Evolutionary conservation across 2,113 vertebrate genomes (phyloP).

Genomic region (Triplophysa dalaica): DNA sequence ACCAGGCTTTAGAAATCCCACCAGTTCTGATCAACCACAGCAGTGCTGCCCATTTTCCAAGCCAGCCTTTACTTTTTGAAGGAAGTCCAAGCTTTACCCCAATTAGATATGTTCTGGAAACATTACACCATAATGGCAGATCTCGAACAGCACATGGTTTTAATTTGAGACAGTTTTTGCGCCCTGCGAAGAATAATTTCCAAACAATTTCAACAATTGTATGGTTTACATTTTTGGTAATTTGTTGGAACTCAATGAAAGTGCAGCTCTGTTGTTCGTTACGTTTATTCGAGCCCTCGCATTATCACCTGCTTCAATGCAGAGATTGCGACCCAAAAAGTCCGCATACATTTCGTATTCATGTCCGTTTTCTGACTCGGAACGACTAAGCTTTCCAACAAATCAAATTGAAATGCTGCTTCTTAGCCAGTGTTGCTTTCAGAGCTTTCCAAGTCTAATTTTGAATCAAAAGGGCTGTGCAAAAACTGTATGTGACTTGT

Average conservation of each 20-base stretch:
- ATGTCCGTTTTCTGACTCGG: neutral
- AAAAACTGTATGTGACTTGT: constrained; percentile 1
- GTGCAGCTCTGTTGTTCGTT: constrained; percentile 23
- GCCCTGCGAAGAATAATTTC: neutral
- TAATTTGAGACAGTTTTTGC: neutral
- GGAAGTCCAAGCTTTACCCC: constrained; percentile 29
- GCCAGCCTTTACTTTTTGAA: constrained; percentile 5
- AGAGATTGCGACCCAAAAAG: neutral
- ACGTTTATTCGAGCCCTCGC: neutral
- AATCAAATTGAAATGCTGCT: constrained; percentile 8
- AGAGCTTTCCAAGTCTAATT: constrained; percentile 1
- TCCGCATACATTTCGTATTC: constrained; percentile 7
- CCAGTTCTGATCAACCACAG: constrained; percentile 17
- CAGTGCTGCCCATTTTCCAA: neutral
- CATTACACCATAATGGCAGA: constrained; percentile 22
- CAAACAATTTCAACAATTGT: constrained; percentile 28
- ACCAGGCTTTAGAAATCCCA: constrained; percentile 47
- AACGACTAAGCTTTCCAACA: constrained; percentile 16
- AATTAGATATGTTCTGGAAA: constrained; percentile 20
- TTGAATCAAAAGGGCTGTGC: neutral
- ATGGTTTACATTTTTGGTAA: constrained; percentile 26
- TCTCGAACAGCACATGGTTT: constrained; percentile 34
- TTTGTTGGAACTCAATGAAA: neutral
- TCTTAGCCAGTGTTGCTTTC: constrained; percentile 30
- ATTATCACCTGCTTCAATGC: constrained; percentile 22